Base-by-base conservation (phyloP, 1,140 invertebrate genomes). In the Telenomus remus region DNA sequence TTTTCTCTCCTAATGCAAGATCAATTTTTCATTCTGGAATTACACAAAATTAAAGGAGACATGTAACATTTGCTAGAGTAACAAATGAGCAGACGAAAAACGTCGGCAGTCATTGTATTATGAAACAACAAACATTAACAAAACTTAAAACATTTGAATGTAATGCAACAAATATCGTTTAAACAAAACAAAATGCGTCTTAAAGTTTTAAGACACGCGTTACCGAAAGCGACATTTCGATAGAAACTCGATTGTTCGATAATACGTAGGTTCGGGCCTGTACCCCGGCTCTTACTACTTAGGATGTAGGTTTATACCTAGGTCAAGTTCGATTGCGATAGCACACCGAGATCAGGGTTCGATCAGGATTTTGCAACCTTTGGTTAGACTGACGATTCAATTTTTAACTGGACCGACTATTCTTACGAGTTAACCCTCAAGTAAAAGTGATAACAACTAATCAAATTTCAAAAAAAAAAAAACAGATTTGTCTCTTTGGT, bases 171-270 rank as follows among this genome's bases (percentile, higher is more conserved):
- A n/a, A 27, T 27, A 6, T 27, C 6, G 1, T n/a, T 8, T 15
- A 61, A 61, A 37, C 10, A 49, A 48, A 61, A 46, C 48, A 60
- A 8, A 51, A 59, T 66, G 63, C 69, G 63, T 68, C 64, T 79
- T 68, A 80, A 49, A 59, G 44, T 50, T 66, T 53, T 56, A 64
- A 72, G 46, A 60, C 57, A 69, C 57, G 69, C 72, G 56, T 27
- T 73, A 64, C 73, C 66, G 76, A 79, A 78, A 78, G 66, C 71
- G 77, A 79, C 79, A 83, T 81, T 83, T 81, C 80, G 81, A 83
- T 81, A 81, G 79, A 81, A 83, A 83, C 82, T 83, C 82, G 80
- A 81, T 75, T 79, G 82, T 83, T 83, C 80, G 82, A 83, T 83
- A 83, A 79, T 82, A 82, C 73, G 77, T 83, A 82, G 80, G 78